Conservation (phyloP, 2,797 vertebrate species). For the Hafferia zeledoni region DNA sequence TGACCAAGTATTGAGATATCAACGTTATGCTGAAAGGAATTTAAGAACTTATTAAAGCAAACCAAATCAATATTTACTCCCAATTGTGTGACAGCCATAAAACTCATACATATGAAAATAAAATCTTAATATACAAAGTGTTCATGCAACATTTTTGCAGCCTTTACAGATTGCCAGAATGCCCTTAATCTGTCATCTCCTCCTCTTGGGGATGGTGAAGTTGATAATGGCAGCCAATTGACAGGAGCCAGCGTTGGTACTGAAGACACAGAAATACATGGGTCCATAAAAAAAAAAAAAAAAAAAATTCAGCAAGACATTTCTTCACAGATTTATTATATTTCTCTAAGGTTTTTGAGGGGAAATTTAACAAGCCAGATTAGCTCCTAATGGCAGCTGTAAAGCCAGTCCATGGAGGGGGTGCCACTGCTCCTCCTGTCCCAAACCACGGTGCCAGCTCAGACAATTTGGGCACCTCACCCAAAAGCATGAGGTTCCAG, state of each 20-base stretch:
- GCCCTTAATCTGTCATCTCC: not conserved
- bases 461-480: not conserved
- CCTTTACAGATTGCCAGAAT: not conserved
- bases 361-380: not conserved
- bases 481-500: not conserved
- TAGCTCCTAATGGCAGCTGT: not conserved
- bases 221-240: not conserved
- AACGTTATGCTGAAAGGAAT: not conserved
- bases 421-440: not conserved
- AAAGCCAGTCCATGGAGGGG: not conserved
- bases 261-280: not conserved
- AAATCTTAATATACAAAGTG: not conserved
- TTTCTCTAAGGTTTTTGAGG: not conserved
- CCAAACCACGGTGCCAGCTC: not conserved
- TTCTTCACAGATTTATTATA: too few relatives aligned
- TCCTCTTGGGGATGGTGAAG: not conserved
- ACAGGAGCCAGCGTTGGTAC: not conserved
- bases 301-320: not conserved
- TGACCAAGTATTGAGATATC: not conserved
- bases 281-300: not conserved
- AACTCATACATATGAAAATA: not conserved
- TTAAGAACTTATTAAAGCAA: not conserved
- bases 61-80: not conserved
- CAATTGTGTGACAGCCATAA: not conserved
- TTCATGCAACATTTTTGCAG: not conserved